Evolutionary conservation across 2,113 vertebrate species (phyloP).

Genomic region (Clinocottus analis): DNA sequence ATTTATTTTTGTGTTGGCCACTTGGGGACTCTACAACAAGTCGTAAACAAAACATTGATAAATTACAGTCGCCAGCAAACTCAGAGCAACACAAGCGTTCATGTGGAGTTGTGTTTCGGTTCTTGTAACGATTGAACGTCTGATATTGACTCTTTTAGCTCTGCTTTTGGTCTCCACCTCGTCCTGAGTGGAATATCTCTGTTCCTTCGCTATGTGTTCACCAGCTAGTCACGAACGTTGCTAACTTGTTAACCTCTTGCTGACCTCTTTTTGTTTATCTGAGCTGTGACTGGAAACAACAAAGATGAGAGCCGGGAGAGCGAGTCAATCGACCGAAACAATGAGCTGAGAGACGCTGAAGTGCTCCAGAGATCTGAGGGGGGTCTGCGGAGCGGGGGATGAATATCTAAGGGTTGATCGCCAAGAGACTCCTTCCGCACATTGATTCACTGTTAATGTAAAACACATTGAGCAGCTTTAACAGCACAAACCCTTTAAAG

Average conservation of each 20-base stretch:
- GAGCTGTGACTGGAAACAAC: not conserved
- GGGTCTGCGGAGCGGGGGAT: not conserved
- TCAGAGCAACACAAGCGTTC: not conserved
- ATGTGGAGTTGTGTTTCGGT: not conserved
- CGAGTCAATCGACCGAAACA: slow-evolving; percentile 4
- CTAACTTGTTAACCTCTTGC: not conserved
- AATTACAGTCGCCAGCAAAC: too few species aligned
- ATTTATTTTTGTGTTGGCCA: not conserved
- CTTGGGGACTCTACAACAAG: not conserved
- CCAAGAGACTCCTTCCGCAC: not conserved
- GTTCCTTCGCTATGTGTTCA: not conserved
- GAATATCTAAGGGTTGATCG: not conserved
- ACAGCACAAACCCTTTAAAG: not conserved
- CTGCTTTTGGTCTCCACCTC: not conserved
- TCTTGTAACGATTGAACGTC: too few species aligned
- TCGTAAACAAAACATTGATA: not conserved
- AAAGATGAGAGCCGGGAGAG: not conserved
- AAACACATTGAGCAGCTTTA: not conserved
- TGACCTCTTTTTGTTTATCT: not conserved
- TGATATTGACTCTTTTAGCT: not conserved
- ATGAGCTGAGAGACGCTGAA: not conserved
- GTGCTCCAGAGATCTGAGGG: not conserved
- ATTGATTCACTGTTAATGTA: not conserved
- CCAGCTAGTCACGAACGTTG: not conserved
- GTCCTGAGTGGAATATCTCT: not conserved